Base-by-base conservation (phyloP, 2,113 vertebrate species). In the Phoenicopterus ruber region DNA sequence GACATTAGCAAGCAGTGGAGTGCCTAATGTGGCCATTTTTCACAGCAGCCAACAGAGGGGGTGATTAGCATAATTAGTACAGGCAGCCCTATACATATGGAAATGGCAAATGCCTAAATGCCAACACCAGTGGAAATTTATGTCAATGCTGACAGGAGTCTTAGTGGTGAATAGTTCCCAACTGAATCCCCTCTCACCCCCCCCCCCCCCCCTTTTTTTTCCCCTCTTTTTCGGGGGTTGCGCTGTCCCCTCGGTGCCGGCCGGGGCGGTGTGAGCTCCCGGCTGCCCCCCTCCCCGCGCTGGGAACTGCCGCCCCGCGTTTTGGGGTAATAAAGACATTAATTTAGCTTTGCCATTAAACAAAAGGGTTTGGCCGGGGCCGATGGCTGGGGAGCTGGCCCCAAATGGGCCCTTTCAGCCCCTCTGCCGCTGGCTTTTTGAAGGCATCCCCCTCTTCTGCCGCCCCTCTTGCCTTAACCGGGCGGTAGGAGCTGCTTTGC, bases 11-110 rank as follows among this genome's bases (percentile, higher is more conserved):
- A 98, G 98, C 99, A 99, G 98, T 99, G 98, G 98, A 99, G 99
- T 99, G 99, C 99, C 98, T 99, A 99, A 99, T 99, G 99, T 98
- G 98, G 98, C 98, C 98, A 99, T 99, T 99, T 99, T 99, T 99
- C 99, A 99, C 99, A 99, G 98, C 98, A 98, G 98, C 99, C 98
- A 98, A 99, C 99, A 99, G 98, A 99, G 98, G 97, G 98, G 98
- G 98, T 99, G 98, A 99, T 99, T 99, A 99, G 99, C 99, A 99
- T 99, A 99, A 99, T 99, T 99, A 99, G 99, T 98, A 99, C 98
- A 99, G 98, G 99, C 98, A 98, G 98, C 98, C 98, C 99, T 98
- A 99, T 99, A 99, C 99, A 99, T 99, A 99, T 99, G 99, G 99
- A 99, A 99, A 99, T 99, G 98, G 98, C 98, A 98, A 98, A 98